phyloP scores from a whole-genome alignment of 2,797 vertebrate genomes.

The Delichon dasypus region DNA sequence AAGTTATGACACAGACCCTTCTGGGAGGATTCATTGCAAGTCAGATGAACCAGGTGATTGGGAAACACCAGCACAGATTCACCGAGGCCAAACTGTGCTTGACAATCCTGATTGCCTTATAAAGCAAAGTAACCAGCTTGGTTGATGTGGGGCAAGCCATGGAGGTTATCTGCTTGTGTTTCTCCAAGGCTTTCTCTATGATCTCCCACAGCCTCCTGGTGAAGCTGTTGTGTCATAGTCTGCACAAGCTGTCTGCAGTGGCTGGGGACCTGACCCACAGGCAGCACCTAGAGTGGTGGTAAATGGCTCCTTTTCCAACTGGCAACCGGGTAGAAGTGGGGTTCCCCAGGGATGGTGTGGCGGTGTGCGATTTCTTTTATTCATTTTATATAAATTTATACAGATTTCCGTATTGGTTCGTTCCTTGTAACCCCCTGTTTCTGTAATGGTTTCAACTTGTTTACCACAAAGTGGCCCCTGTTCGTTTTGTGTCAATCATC shows the following conservation, averaged over 20 bases:
- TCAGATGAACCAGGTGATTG: background rate
- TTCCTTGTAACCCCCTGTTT: too few species aligned
- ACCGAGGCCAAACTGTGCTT: background rate
- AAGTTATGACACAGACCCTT: background rate
- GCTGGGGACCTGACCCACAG: background rate
- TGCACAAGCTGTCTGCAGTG: background rate
- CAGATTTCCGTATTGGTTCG: too few species aligned
- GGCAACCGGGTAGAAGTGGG: background rate
- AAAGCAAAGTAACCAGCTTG: fast-evolving
- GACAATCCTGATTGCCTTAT: background rate
- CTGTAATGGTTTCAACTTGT: too few species aligned
- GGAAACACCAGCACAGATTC: background rate
- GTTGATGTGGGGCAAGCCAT: background rate
- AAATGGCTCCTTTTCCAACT: background rate
- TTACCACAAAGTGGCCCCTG: too few species aligned
- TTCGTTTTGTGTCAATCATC: too few species aligned
- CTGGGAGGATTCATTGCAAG: too few species aligned
- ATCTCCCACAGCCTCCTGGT: background rate
- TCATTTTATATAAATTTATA: too few species aligned
- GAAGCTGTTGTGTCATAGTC: background rate
- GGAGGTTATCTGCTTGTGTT: background rate
- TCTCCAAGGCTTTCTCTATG: background rate
- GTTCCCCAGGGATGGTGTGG: too few species aligned
- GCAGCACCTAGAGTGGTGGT: background rate
- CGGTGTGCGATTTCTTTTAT: too few species aligned